Evolutionary conservation across 2,113 vertebrate genomes (phyloP).

Genomic region (Lophius piscatorius): DNA sequence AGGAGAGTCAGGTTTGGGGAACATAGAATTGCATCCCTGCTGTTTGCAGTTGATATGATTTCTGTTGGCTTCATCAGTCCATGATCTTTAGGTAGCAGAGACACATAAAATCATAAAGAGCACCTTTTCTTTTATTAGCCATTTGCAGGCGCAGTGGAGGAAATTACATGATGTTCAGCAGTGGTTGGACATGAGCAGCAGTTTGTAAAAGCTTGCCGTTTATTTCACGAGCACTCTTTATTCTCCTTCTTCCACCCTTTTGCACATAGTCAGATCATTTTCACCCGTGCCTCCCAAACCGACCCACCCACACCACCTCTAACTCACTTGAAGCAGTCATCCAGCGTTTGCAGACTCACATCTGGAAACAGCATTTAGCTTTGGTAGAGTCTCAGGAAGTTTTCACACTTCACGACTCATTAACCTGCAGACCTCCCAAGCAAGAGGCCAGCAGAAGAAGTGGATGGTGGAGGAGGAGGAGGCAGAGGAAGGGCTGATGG

Average conservation of each 20-base stretch:
- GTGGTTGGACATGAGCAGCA: no score
- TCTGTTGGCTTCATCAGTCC: no score
- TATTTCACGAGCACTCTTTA: background rate
- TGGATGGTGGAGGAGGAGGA: slow-evolving; percentile 2
- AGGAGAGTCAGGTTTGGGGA: no score
- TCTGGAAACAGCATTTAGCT: slow-evolving; percentile 89
- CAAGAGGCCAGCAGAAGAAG: slow-evolving; percentile 40
- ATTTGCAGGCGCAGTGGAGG: no score
- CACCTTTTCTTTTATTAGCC: no score
- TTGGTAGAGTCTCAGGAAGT: slow-evolving; percentile 85
- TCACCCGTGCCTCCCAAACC: background rate
- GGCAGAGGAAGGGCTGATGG: slow-evolving; percentile 35
- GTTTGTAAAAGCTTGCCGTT: no score
- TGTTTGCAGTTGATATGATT: no score
- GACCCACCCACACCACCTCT: background rate
- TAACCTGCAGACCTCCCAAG: slow-evolving; percentile 78
- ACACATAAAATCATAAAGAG: no score
- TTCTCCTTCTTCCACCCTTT: background rate
- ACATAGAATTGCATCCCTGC: no score
- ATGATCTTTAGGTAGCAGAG: no score
- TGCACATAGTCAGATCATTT: background rate
- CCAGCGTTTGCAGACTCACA: slow-evolving; percentile 72
- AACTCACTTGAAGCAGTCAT: slow-evolving; percentile 45
- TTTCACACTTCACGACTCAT: slow-evolving; percentile 97
- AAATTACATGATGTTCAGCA: no score